These are phyloP conservation scores for Apantesis nais DNA, from an alignment of 2,888 invertebrate species.

Conservation along the genomic window DNA sequence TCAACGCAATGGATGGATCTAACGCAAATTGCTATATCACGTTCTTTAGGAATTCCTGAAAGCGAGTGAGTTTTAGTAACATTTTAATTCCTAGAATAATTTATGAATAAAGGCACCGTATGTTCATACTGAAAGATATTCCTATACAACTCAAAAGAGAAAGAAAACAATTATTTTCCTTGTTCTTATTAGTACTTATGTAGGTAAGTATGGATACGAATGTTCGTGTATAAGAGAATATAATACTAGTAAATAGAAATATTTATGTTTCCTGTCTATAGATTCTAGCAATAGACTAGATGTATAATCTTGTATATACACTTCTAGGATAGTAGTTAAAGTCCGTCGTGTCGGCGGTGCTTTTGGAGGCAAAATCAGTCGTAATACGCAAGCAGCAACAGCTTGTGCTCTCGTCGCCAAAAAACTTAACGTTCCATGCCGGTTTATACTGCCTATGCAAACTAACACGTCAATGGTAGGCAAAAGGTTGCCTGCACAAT, in stretches of 20 bases:
- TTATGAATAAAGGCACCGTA: too few relatives aligned
- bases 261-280: not conserved
- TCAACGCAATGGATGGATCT: slow-evolving; percentile 89
- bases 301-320: not conserved
- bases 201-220: not conserved
- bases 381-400: slow-evolving; percentile 82
- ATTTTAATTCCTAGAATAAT: not conserved
- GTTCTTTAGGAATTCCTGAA: slow-evolving; percentile 82
- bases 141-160: too few relatives aligned
- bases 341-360: slow-evolving; percentile 88
- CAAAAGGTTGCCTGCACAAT: slow-evolving; percentile 80
- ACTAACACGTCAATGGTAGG: slow-evolving; percentile 87
- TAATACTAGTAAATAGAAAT: not conserved
- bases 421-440: slow-evolving; percentile 83
- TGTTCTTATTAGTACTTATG: too few relatives aligned
- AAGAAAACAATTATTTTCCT: too few relatives aligned
- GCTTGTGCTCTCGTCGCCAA: slow-evolving; percentile 88
- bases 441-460: slow-evolving; percentile 87
- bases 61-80: slow-evolving; percentile 78
- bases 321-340: slow-evolving; percentile 82
- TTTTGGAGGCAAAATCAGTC: slow-evolving; percentile 88
- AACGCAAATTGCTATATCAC: slow-evolving; percentile 84
- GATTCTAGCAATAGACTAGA: not conserved
- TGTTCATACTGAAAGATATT: not conserved
- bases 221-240: not conserved